Evolutionary conservation across 2,888 invertebrate species (phyloP), one percentile per base, ranked within the genome.

Genomic region (Biston betularia): DNA sequence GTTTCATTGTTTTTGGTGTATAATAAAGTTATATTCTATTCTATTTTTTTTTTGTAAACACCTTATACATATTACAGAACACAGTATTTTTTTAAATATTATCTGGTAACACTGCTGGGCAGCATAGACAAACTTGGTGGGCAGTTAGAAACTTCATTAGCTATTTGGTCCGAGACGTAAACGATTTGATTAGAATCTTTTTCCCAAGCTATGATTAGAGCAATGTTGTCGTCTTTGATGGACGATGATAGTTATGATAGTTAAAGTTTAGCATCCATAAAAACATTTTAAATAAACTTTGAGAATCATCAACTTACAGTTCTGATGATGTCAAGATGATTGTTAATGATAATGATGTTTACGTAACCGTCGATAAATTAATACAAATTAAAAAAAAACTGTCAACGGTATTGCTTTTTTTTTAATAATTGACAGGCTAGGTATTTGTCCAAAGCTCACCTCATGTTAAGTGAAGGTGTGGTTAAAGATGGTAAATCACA

Each of bases 151-250:
- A 40, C 55, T 38, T 57, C 44, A 54, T 40, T 54, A 58, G 52
- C n/a, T 59, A 8, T 49, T 65, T 44, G 49, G 42, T 54, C 24
- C n/a, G 49, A 40, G 60, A 40, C 55, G 15, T 53, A 15, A 34
- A n/a, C 5, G 35, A 15, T 24, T 53, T 60, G 57, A 65, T 65
- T 57, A 56, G 15, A 56, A 65, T 65, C 65, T 55, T 45, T 42
- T 64, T 59, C 56, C 12, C 53, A 57, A 38, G 50, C 49, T 38
- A 10, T 56, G 56, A 56, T 58, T 33, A 60, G 14, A 40, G 33
- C 0, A 46, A 53, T 55, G 44, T 55, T 53, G 53, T 59, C 46
- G 9, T 46, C 14, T 50, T 12, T 62, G 44, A 45, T 57, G 35
- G 44, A 56, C 24, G 48, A 56, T 63, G 44, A 55, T 49, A 12